These are phyloP conservation scores for Eremobia ochroleuca DNA, from an alignment of 2,888 invertebrate genomes.

Conservation along the genomic window DNA sequence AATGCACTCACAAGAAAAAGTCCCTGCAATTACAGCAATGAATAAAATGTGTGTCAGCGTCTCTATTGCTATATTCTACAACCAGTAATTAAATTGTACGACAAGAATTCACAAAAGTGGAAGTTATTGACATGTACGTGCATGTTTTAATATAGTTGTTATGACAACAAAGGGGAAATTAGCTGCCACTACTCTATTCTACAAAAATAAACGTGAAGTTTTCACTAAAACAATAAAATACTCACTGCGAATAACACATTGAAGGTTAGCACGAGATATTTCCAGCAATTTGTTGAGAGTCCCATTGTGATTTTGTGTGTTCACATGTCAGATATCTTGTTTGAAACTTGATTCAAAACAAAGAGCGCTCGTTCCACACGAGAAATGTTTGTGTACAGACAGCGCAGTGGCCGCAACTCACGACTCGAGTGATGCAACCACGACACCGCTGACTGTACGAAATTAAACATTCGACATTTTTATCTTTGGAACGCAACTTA, in stretches of 20 bases:
- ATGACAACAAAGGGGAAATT: conserved; percentile 81
- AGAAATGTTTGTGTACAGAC: conserved; percentile 83
- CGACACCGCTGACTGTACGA: conserved; percentile 74
- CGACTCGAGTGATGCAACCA: conserved; percentile 82
- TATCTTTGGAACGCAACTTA: conserved; percentile 72
- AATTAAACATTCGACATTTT: conserved; percentile 86
- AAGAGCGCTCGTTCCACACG: conserved; percentile 86
- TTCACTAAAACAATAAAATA: conserved; percentile 71
- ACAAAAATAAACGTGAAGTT: conserved; percentile 58
- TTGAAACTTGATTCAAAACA: conserved; percentile 85
- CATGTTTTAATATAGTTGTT: conserved; percentile 78
- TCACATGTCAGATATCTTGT: conserved; percentile 87
- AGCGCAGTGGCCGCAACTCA: conserved; percentile 65
- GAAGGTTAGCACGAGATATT: conserved; percentile 88
- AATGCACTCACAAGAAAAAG: conserved; percentile 70
- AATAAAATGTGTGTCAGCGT: conserved; percentile 70
- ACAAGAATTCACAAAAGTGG: neutral
- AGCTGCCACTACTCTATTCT: conserved; percentile 68
- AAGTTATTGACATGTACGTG: conserved; percentile 27
- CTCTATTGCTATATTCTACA: conserved; percentile 19
- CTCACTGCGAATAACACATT: conserved; percentile 89
- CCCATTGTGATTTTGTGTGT: conserved; percentile 83
- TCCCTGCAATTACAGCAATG: conserved; percentile 58
- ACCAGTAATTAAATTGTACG: neutral
- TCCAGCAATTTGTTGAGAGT: conserved; percentile 88